Conservation (phyloP, 2,113 vertebrate species). For the Camarhynchus parvulus region DNA sequence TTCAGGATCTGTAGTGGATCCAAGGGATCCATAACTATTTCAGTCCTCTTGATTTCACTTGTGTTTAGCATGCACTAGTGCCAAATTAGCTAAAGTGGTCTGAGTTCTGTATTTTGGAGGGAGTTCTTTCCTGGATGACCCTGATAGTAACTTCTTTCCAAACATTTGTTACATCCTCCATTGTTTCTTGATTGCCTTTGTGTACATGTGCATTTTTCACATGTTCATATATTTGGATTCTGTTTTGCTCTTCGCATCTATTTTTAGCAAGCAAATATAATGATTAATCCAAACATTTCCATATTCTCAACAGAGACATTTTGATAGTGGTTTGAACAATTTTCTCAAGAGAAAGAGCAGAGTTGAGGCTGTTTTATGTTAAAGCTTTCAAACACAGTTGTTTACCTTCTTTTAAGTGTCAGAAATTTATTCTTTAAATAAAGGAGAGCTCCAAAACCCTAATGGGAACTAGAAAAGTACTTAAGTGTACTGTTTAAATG, state of each 20-base stretch:
- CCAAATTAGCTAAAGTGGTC: neutral
- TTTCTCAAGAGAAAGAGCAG: constrained; percentile 30
- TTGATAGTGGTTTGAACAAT: constrained; percentile 7
- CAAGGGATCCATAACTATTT: neutral
- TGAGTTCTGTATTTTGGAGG: neutral
- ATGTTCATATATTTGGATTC: neutral
- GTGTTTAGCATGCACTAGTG: no score
- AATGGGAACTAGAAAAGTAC: constrained; percentile 17
- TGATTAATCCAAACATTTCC: constrained; percentile 8
- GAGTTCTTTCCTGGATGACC: neutral
- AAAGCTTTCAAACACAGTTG: constrained; percentile 36
- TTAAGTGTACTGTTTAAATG: constrained; percentile 48
- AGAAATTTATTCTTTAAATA: constrained; percentile 65
- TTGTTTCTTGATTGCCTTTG: neutral
- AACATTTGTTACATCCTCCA: neutral
- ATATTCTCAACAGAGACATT: neutral
- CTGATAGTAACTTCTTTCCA: neutral
- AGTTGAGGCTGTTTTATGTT: constrained; percentile 28
- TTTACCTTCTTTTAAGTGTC: constrained; percentile 52
- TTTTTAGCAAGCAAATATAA: constrained; percentile 6
- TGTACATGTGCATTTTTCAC: rapidly evolving
- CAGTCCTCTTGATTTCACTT: neutral
- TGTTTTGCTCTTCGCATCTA: neutral
- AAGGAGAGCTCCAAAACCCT: constrained; percentile 15
- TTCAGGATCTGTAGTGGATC: neutral